A percentile compares a stretch with the other conserved stretches of the same genome.
phyloP scores from a whole-genome alignment of 2,113 vertebrate species.

The Chloebia gouldiae region DNA sequence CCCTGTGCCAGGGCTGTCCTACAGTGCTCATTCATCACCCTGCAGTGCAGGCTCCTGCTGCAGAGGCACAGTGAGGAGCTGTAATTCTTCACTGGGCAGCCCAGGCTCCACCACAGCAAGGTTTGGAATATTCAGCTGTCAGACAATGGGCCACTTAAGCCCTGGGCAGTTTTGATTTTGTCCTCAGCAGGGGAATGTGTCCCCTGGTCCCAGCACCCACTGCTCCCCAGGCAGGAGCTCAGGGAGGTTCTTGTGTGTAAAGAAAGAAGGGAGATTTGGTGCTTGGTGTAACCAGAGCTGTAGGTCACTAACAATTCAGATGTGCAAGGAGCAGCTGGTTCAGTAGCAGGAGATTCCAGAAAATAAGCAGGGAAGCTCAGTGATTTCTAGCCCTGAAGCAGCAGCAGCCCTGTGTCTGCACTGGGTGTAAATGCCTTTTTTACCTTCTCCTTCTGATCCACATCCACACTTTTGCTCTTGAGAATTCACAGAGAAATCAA shows the following conservation, averaged over 20 bases:
- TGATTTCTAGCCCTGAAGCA: not conserved
- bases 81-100: not conserved
- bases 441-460: not conserved
- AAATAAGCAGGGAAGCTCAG: not conserved
- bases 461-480: accelerated
- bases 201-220: accelerated
- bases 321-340: not conserved
- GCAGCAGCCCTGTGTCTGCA: accelerated
- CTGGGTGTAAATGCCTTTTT: not conserved
- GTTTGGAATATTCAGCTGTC: not conserved
- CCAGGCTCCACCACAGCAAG: not conserved
- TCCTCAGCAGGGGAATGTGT: not conserved
- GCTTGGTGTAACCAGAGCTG: not conserved
- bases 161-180: not conserved
- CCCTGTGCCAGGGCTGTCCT: not conserved
- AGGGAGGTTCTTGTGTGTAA: not conserved
- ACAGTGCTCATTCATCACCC: not conserved
- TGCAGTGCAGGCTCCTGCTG: accelerated
- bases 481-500: not conserved
- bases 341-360: not conserved
- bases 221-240: accelerated
- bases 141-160: not conserved
- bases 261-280: no score
- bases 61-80: not conserved
- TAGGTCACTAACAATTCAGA: accelerated